Evolutionary conservation across 2,113 vertebrate genomes (phyloP).

Genomic region (Eudyptes chrysolophus): DNA sequence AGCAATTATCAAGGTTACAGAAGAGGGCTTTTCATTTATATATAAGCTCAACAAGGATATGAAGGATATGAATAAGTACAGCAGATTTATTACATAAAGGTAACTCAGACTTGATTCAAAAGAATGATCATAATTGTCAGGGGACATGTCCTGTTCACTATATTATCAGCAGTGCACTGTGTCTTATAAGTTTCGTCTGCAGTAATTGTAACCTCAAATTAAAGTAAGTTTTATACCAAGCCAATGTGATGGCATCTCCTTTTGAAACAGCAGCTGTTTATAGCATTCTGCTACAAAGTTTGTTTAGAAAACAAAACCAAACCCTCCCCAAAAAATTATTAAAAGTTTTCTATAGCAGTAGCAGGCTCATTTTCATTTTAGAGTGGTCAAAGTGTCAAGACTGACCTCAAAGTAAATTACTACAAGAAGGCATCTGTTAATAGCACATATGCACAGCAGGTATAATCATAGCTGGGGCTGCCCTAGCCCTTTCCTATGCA

Average conservation of each 20-base stretch:
- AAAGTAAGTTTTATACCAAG: background rate
- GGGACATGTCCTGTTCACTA: background rate
- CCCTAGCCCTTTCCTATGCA: background rate
- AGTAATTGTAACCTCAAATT: constrained; percentile 1
- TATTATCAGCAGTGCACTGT: background rate
- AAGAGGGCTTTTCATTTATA: constrained; percentile 34
- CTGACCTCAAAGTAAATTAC: constrained; percentile 40
- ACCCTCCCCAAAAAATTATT: background rate
- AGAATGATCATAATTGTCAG: background rate
- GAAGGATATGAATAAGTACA: background rate
- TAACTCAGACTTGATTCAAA: constrained; percentile 16
- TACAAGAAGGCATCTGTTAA: constrained; percentile 31
- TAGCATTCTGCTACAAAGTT: background rate
- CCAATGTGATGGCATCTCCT: background rate
- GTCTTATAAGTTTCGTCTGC: background rate
- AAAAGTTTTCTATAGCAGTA: background rate
- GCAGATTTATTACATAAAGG: background rate
- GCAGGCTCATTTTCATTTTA: background rate
- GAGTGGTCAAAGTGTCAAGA: background rate
- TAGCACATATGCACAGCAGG: constrained; percentile 13
- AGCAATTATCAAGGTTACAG: constrained; percentile 36
- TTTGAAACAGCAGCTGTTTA: background rate
- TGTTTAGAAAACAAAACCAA: background rate
- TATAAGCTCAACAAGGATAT: background rate
- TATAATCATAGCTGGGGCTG: constrained; percentile 5